Conservation (phyloP, 2,113 vertebrate genomes). For the Hylia prasina region DNA sequence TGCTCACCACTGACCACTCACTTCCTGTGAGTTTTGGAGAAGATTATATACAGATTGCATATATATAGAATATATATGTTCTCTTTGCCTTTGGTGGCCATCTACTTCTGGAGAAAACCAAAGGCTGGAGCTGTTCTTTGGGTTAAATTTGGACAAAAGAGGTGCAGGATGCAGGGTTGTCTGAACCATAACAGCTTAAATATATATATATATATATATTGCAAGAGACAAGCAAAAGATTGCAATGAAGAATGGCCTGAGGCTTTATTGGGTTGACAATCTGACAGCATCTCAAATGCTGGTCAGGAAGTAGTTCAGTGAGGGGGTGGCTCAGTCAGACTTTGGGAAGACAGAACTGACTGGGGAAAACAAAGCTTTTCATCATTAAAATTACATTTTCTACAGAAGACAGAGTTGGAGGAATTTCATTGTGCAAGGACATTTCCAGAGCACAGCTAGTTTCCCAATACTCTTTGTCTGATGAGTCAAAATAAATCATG, state of each 20-base stretch:
- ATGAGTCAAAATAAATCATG: neutral
- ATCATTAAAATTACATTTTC: neutral
- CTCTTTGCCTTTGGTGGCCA: fast-evolving
- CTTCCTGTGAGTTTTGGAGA: neutral
- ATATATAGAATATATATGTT: neutral
- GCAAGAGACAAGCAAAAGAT: neutral
- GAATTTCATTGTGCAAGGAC: neutral
- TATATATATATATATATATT: no score
- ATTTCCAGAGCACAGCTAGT: neutral
- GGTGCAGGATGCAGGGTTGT: neutral
- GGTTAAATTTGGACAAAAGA: neutral
- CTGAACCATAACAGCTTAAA: neutral
- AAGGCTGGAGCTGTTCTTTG: neutral
- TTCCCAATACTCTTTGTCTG: neutral
- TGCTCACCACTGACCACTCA: neutral
- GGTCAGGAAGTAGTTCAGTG: neutral
- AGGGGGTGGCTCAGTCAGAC: neutral
- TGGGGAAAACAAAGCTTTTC: neutral
- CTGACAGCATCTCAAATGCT: neutral
- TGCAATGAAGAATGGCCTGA: neutral
- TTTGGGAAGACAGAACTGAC: neutral
- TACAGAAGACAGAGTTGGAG: neutral
- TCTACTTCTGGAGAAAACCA: neutral
- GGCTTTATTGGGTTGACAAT: neutral
- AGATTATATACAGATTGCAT: neutral